Base-by-base conservation (phyloP, 2,888 invertebrate species). In the Encarsia formosa region DNA sequence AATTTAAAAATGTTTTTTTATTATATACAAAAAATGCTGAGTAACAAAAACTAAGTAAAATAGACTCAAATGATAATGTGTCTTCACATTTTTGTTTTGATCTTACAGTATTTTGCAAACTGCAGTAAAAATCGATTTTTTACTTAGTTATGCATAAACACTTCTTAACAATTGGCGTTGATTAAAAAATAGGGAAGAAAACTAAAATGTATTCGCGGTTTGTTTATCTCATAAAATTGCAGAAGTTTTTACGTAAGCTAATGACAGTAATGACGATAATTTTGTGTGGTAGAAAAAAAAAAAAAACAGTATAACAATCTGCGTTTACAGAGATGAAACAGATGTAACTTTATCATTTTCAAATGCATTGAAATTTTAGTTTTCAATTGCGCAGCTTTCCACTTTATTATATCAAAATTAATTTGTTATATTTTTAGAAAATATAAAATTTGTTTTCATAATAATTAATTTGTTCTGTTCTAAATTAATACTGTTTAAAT, bases 401-500 rank as follows among this genome's bases (percentile, higher is more conserved):
- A 31, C 38, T 35, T 8, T 13, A 8, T 29, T 40, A 39, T 35
- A 43, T 48, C 26, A 52, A 52, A 47, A 47, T 52, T 37, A 46
- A 38, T 37, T 46, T 29, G 16, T 18, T 38, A 23, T 13, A 47
- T 40, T 35, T 35, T 13, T 38, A 6, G n/a, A 49, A 42, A 4
- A 24, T 24, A 16, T 19, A 19, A 45, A 49, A 41, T 32, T 52
- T 41, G n/a, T 31, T 41, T 34, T 24, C 24, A 23, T 16, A 46
- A 43, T 44, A 20, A 2, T 13, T 49, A 37, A 41, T 43, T 54
- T 50, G 47, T 58, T 55, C 50, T 46, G 32, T 42, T 43, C 53
- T 18, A 22, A n/a, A 40, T 50, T 58, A 56, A 58, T 56, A 56
- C 56, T 58, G 56, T 46, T 53, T 42, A 20, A 58, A 56, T 51